Evolutionary conservation across 1,140 invertebrate species (phyloP).

Genomic region (Brachionus angularis): DNA sequence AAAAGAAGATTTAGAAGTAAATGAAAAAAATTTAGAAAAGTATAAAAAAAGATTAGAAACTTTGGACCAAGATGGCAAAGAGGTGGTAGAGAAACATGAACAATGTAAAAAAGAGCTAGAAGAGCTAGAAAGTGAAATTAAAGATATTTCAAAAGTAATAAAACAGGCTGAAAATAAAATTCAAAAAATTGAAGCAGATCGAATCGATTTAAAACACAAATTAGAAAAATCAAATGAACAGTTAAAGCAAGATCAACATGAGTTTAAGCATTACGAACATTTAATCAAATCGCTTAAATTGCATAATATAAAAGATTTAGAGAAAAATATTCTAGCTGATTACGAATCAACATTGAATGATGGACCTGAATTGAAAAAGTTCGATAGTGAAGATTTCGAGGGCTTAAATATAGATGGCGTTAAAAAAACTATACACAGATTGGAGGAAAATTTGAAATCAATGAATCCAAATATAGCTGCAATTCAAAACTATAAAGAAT

Average conservation of each 20-base stretch:
- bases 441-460: constrained; percentile 67
- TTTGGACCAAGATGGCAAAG: constrained; percentile 61
- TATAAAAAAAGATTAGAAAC: constrained; percentile 57
- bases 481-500: constrained; percentile 69
- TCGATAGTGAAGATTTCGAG: neutral
- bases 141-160: constrained; percentile 20
- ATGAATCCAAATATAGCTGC: constrained; percentile 74
- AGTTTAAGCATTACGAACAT: constrained; percentile 5
- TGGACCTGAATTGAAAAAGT: constrained; percentile 17
- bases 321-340: constrained; percentile 17
- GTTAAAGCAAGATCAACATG: constrained; percentile 2
- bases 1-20: constrained; percentile 49
- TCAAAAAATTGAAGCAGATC: constrained; percentile 38
- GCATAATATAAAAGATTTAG: constrained; percentile 39
- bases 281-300: constrained; percentile 11
- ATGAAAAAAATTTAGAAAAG: constrained; percentile 49
- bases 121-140: neutral
- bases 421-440: constrained; percentile 44
- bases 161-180: constrained; percentile 34
- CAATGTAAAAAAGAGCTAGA: constrained; percentile 61
- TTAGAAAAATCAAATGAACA: constrained; percentile 42
- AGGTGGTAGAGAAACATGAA: constrained; percentile 64
- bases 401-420: neutral
- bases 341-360: constrained; percentile 4
- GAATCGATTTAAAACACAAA: constrained; percentile 35